phyloP scores from a whole-genome alignment of 1,140 invertebrate species.

The Lepeophtheirus salmonis region DNA sequence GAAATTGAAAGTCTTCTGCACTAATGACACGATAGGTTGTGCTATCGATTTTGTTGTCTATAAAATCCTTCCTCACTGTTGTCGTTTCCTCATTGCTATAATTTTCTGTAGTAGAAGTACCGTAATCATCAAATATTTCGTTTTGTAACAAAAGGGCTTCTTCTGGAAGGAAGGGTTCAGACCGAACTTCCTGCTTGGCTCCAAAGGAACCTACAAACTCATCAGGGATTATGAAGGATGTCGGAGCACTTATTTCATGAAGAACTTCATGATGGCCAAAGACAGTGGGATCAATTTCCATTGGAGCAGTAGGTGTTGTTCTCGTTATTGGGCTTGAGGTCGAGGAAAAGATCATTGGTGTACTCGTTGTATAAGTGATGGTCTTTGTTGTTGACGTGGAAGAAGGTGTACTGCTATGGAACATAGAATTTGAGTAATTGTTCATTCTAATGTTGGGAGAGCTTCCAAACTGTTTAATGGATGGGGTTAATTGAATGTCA shows the following conservation, averaged over 20 bases:
- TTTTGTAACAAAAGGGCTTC: background rate
- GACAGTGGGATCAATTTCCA: background rate
- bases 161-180: background rate
- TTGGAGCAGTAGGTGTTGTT: too few relatives aligned
- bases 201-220: background rate
- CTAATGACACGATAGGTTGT: background rate
- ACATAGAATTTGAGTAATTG: too few relatives aligned
- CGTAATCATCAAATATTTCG: background rate
- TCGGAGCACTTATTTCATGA: background rate
- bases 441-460: too few relatives aligned
- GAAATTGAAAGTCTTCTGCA: background rate
- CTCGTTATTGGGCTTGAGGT: too few relatives aligned
- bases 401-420: background rate
- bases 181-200: background rate
- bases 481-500: too few relatives aligned
- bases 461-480: background rate
- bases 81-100: too few relatives aligned
- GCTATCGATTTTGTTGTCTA: background rate
- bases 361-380: background rate
- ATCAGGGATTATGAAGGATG: background rate
- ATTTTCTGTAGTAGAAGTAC: background rate
- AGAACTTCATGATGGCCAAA: background rate
- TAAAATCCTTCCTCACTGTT: too few relatives aligned
- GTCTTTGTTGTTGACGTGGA: background rate
- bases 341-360: too few relatives aligned